These are phyloP conservation scores for Epicampocera succincta DNA, from an alignment of 2,888 invertebrate genomes.

Conservation along the genomic window DNA sequence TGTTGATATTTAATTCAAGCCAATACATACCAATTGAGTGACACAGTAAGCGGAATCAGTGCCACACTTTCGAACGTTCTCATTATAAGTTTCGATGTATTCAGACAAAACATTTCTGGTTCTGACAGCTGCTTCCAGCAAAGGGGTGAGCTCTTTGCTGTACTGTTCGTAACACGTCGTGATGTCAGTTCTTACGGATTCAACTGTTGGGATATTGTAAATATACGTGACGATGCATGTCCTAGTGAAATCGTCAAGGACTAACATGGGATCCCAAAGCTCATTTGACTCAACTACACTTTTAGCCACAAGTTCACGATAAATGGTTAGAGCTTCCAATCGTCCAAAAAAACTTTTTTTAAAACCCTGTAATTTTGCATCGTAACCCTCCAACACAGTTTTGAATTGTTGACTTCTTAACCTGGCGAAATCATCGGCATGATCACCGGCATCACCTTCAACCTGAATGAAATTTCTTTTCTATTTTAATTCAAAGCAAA, in stretches of 20 bases:
- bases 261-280: constrained; percentile 42
- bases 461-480: too few species aligned
- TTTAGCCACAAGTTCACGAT: constrained; percentile 21
- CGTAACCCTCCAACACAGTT: neutral
- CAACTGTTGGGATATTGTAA: constrained; percentile 23
- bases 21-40: constrained; percentile 5
- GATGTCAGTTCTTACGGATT: constrained; percentile 17
- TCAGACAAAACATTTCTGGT: constrained; percentile 27
- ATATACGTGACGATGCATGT: constrained; percentile 65
- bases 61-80: constrained; percentile 10
- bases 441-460: neutral
- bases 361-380: constrained; percentile 34
- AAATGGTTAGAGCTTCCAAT: constrained; percentile 27
- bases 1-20: neutral
- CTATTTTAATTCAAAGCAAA: too few species aligned
- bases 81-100: constrained; percentile 2
- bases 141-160: neutral
- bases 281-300: constrained; percentile 41
- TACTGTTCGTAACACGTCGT: constrained; percentile 44
- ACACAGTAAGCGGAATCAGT: neutral
- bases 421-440: neutral
- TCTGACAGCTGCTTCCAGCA: neutral
- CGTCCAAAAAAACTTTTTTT: constrained; percentile 14
- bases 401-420: neutral
- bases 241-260: constrained; percentile 52